A percentile compares a stretch with the other conserved stretches of the same genome.
Conservation (phyloP, 53 echinoderm and acorn worm genomes). For the Holothuria scabra region DNA sequence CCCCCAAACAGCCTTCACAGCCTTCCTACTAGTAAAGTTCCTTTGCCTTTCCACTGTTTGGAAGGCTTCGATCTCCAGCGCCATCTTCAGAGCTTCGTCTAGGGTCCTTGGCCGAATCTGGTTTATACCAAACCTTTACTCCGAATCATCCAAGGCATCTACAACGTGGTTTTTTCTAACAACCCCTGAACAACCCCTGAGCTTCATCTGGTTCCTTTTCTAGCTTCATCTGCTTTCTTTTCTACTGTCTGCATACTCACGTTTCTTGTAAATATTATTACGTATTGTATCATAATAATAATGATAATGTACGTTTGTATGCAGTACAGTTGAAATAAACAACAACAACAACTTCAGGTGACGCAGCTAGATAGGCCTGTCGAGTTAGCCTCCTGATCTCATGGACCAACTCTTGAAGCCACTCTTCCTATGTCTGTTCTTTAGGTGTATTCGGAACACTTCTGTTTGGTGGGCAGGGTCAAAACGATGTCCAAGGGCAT, state of each 20-base stretch:
- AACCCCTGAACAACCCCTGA: conserved; percentile 55
- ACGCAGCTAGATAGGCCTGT: conserved; percentile 56
- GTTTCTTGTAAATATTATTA: too few species aligned
- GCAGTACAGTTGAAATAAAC: too few species aligned
- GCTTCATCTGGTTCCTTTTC: too few species aligned
- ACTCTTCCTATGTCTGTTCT: conserved; percentile 29
- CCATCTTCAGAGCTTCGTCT: conserved; percentile 45
- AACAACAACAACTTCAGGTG: too few species aligned
- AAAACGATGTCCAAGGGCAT: conserved; percentile 10
- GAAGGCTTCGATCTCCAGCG: conserved; percentile 47
- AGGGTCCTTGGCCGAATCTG: conserved; percentile 38
- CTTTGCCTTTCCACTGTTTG: conserved; percentile 42
- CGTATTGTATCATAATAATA: too few species aligned
- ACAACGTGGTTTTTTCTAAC: conserved; percentile 61
- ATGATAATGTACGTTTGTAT: too few species aligned
- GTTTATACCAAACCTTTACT: conserved; percentile 50
- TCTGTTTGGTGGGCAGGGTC: conserved; percentile 49
- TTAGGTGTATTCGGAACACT: conserved; percentile 31
- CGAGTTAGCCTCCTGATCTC: conserved; percentile 36
- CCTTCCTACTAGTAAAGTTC: too few species aligned
- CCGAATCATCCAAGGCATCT: conserved; percentile 58
- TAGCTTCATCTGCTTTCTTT: too few species aligned
- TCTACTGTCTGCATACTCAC: too few species aligned
- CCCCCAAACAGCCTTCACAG: too few species aligned
- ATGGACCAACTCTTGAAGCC: conserved; percentile 52